These are phyloP conservation scores for Dermolepida albohirtum DNA, from an alignment of 2,888 invertebrate genomes.

Conservation along the genomic window DNA sequence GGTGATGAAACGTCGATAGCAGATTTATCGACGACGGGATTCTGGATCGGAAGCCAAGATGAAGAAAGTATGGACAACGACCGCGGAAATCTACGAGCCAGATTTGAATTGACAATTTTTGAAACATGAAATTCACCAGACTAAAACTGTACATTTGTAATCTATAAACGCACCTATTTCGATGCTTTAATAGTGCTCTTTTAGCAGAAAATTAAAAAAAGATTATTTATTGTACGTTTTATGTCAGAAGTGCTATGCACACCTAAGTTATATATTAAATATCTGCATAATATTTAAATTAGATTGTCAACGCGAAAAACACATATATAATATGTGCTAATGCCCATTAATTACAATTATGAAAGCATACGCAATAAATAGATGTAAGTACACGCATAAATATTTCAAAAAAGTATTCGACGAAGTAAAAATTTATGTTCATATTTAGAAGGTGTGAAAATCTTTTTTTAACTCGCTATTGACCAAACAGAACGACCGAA, in stretches of 20 bases:
- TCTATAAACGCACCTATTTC: too few species aligned
- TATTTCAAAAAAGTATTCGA: too few species aligned
- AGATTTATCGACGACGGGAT: too few species aligned
- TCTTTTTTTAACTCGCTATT: not conserved
- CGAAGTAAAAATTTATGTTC: not conserved
- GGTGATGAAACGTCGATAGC: too few species aligned
- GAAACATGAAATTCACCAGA: too few species aligned
- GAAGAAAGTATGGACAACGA: too few species aligned
- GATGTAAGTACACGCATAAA: too few species aligned
- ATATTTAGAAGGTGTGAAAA: not conserved
- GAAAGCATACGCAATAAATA: not conserved
- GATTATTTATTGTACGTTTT: not conserved
- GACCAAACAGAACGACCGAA: not conserved
- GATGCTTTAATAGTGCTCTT: too few species aligned
- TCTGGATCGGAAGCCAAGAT: too few species aligned
- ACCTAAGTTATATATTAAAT: constrained; percentile 7
- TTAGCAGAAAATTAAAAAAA: not conserved
- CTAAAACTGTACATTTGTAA: too few species aligned
- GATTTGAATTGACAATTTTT: too few species aligned
- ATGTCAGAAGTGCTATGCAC: constrained; percentile 11
- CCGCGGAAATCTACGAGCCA: too few species aligned
- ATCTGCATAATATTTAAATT: constrained; percentile 18
- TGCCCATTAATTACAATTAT: constrained; percentile 29
- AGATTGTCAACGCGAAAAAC: constrained; percentile 10
- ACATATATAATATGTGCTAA: constrained; percentile 10